These are phyloP conservation scores for Drosophila acutilabella DNA, from an alignment of 2,888 invertebrate species.

Conservation along the genomic window DNA sequence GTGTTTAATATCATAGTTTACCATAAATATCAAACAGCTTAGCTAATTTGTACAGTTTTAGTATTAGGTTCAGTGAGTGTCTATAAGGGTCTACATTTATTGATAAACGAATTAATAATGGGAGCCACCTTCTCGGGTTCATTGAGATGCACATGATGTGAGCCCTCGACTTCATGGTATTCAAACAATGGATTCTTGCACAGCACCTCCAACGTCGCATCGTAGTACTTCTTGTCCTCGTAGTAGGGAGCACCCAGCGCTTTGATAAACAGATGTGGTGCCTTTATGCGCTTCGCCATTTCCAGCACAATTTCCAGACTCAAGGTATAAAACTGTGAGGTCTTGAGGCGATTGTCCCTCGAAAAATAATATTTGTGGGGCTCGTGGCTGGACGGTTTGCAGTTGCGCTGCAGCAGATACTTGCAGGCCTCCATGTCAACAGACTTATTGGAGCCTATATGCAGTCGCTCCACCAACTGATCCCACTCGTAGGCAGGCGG, in stretches of 20 bases:
- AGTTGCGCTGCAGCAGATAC: conserved; percentile 87
- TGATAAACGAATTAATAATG: conserved; percentile 87
- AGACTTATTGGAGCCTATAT: conserved; percentile 87
- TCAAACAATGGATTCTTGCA: conserved; percentile 87
- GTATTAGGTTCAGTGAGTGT: conserved; percentile 20
- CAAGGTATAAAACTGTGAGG: conserved; percentile 72
- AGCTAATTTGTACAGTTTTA: conserved; percentile 16
- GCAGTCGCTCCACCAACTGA: conserved; percentile 87
- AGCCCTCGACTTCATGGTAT: conserved; percentile 88
- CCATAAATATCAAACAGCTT: conserved; percentile 33
- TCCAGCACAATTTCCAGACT: conserved; percentile 86
- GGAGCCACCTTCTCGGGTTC: conserved; percentile 87
- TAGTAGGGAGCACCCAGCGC: conserved; percentile 87
- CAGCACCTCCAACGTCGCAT: conserved; percentile 87
- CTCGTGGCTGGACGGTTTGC: conserved; percentile 86
- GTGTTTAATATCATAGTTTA: conserved; percentile 26
- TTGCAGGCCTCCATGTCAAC: conserved; percentile 86
- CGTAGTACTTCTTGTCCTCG: conserved; percentile 86
- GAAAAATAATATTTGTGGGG: conserved; percentile 88
- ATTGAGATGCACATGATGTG: conserved; percentile 91
- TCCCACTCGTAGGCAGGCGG: conserved; percentile 88
- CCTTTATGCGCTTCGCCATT: conserved; percentile 87
- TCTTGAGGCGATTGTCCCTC: conserved; percentile 88
- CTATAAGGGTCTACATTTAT: conserved; percentile 83
- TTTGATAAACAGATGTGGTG: conserved; percentile 88